Evolutionary conservation across 1,140 invertebrate species (phyloP).

Genomic region (Procambarus clarkii): DNA sequence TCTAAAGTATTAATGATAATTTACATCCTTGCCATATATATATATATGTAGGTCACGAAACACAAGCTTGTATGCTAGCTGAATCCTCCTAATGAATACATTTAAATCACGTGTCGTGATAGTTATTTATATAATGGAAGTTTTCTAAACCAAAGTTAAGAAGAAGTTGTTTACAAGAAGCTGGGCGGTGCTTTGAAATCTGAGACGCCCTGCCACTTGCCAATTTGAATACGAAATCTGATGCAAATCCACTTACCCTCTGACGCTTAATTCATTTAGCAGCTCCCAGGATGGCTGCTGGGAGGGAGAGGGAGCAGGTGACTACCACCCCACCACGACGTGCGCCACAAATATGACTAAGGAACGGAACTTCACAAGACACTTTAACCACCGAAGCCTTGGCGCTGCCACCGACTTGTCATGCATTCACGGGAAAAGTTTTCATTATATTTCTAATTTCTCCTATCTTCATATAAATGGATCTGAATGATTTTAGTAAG

Average conservation of each 20-base stretch:
- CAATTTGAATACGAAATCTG: conserved; percentile 60
- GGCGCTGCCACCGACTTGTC: too few relatives aligned
- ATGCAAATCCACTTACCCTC: conserved; percentile 59
- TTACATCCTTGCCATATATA: not conserved
- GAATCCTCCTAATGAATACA: too few relatives aligned
- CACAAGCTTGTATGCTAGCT: not conserved
- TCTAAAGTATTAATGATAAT: too few relatives aligned
- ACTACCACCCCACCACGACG: too few relatives aligned
- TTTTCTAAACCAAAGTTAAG: not conserved
- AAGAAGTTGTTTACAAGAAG: conserved; percentile 55
- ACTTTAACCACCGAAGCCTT: too few relatives aligned
- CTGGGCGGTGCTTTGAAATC: conserved; percentile 46
- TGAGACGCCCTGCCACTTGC: conserved; percentile 55
- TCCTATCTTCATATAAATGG: too few relatives aligned
- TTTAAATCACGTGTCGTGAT: too few relatives aligned
- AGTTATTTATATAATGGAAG: not conserved
- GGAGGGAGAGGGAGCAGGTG: not conserved
- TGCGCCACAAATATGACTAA: too few relatives aligned
- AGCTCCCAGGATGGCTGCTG: not conserved
- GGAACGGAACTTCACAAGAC: too few relatives aligned
- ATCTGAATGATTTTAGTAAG: too few relatives aligned
- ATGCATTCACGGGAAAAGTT: too few relatives aligned
- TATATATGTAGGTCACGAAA: not conserved
- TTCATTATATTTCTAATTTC: too few relatives aligned
- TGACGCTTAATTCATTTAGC: conserved; percentile 50